phyloP scores from a whole-genome alignment of 2,113 vertebrate species.

The Cyanoramphus novaezelandiae region DNA sequence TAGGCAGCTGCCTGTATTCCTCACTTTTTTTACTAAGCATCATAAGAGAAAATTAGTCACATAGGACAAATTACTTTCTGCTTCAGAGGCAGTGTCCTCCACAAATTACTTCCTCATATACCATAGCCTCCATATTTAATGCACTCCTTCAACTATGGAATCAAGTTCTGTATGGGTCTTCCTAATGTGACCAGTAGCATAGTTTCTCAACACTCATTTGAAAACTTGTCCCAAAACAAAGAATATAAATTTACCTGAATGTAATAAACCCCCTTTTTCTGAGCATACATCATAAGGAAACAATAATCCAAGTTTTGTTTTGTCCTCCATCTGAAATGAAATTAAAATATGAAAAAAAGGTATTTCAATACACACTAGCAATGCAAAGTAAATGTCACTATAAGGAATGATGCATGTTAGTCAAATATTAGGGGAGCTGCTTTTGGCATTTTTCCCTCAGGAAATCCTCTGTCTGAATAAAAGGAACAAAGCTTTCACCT shows the following conservation, averaged over 20 bases:
- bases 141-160: not conserved
- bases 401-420: not conserved
- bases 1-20: not conserved
- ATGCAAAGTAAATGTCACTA: not conserved
- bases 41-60: not conserved
- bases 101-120: not conserved
- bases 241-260: slow-evolving; percentile 85
- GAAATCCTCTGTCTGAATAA: slow-evolving; percentile 17
- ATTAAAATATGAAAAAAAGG: not conserved
- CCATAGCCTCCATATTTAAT: not conserved
- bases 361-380: not conserved
- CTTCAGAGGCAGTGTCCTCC: not conserved
- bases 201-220: not conserved
- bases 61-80: not conserved
- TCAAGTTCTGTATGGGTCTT: not conserved
- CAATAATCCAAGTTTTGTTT: slow-evolving; percentile 98
- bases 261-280: slow-evolving; percentile 94
- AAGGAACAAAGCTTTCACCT: not conserved
- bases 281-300: slow-evolving; percentile 99
- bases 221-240: not conserved
- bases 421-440: slow-evolving; percentile 9
- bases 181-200: not conserved
- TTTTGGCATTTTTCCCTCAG: not conserved
- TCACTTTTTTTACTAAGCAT: not conserved
- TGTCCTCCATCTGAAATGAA: slow-evolving; percentile 90